phyloP scores from a whole-genome alignment of 2,797 vertebrate genomes.

The Notolepis coatsorum region DNA sequence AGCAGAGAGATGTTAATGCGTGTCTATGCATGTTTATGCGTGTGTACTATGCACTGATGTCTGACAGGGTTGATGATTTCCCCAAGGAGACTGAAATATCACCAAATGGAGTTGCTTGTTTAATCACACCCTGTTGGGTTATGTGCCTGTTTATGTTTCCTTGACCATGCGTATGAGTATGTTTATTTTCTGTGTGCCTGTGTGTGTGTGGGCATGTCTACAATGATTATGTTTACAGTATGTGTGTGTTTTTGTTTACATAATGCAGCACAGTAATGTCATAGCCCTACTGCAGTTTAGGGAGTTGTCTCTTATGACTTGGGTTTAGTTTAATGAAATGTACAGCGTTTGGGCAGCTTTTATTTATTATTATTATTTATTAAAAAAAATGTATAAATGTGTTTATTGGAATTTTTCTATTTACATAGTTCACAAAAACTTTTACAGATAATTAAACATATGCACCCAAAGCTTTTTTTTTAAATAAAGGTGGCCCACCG shows the following conservation, averaged over 20 bases:
- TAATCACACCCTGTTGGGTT: not conserved
- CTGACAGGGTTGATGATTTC: constrained; percentile 38
- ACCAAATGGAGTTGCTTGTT: constrained; percentile 29
- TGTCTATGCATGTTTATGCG: too few species aligned
- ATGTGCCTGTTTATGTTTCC: not conserved
- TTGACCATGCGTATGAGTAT: too few species aligned
- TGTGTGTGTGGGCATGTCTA: constrained; percentile 2
- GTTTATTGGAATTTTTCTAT: too few species aligned
- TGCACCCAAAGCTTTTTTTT: too few species aligned
- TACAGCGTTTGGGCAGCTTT: too few species aligned
- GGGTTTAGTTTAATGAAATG: not conserved
- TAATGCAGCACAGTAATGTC: not conserved
- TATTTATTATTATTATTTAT: too few species aligned
- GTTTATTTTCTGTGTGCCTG: not conserved
- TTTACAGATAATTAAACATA: too few species aligned
- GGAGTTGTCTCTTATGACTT: not conserved
- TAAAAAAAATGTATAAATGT: too few species aligned
- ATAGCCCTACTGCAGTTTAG: not conserved
- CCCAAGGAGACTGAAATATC: constrained; percentile 42
- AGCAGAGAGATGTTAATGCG: constrained; percentile 17
- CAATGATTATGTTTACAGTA: not conserved
- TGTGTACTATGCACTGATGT: constrained; percentile 13
- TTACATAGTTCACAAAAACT: too few species aligned
- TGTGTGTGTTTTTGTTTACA: not conserved
- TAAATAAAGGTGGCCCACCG: too few species aligned